These are phyloP conservation scores for Acromyrmex charruanus DNA, from an alignment of 1,140 invertebrate species.

Conservation along the genomic window DNA sequence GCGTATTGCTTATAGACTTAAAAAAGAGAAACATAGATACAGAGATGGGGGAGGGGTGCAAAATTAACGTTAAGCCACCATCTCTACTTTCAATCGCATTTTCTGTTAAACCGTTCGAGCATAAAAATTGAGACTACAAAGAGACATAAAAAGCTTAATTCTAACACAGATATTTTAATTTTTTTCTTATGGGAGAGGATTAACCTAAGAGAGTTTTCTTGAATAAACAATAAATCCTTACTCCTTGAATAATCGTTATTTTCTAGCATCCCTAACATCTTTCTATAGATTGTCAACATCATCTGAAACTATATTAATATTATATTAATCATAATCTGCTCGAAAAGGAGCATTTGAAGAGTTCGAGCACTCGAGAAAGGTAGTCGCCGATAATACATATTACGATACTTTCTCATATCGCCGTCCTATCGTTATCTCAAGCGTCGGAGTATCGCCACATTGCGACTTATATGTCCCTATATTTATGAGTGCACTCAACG, in stretches of 20 bases:
- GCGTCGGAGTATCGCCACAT: not conserved
- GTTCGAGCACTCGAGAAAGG: not conserved
- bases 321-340: not conserved
- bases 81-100: too few species aligned
- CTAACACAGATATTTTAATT: too few species aligned
- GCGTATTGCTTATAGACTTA: too few species aligned
- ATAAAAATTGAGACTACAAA: too few species aligned
- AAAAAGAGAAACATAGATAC: too few species aligned
- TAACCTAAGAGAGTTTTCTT: not conserved
- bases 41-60: too few species aligned
- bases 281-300: not conserved
- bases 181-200: too few species aligned
- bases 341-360: not conserved
- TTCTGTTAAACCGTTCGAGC: too few species aligned
- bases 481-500: slow-evolving; percentile 48
- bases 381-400: not conserved
- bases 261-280: not conserved
- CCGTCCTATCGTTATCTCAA: not conserved
- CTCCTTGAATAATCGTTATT: not conserved
- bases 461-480: not conserved
- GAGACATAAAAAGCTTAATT: too few species aligned
- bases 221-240: not conserved
- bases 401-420: not conserved
- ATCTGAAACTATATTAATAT: not conserved
- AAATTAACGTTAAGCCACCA: too few species aligned